Base-by-base conservation (phyloP, 2,888 invertebrate genomes). In the Agriopis leucophaearia region DNA sequence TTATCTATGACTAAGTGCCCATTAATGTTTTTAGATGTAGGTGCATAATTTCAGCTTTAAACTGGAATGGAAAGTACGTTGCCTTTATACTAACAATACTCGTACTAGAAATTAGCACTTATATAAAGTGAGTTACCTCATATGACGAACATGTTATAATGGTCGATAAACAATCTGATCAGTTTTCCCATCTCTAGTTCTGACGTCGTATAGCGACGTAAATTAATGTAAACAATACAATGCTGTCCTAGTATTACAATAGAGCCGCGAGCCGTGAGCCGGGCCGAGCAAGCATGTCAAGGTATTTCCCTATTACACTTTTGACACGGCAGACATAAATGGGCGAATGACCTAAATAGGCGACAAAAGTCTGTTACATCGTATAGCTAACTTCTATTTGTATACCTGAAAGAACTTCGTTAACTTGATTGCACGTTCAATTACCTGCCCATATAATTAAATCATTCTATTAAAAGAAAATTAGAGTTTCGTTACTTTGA, bases 221-320 rank as follows among this genome's bases (percentile, higher is more conserved):
- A 76, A 80, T 82, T 75, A 81, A 72, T 66, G 66, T 69, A 74
- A 67, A 79, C 81, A 84, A 83, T 81, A 82, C 81, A 82, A 78
- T 73, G 80, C 75, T 70, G 76, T 72, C 63, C 70, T 61, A 59
- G 55, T 72, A 63, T 73, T 78, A 87, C 87, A 87, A 87, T 88
- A 71, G 79, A 69, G 68, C 45, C 71, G 63, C 62, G 66, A 77
- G 70, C 72, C 74, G 80, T 69, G 59, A 71, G 66, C 63, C 27
- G 72, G 74, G 74, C 74, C 70, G 70, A 67, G 71, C 79, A 85
- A 83, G 74, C 75, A 77, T 89, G 89, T 89, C 89, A 89, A 89
- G 89, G 89, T 75, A 74, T 84, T 88, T 88, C 86, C 88, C 83
- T 84, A 84, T 87, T 85, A 87, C 81, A 80, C 74, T 83, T 84